Percentiles rank a stretch among this genome's conserved stretches.
Evolutionary conservation across 2,113 vertebrate genomes (phyloP).

Genomic region (Oryzias celebensis): DNA sequence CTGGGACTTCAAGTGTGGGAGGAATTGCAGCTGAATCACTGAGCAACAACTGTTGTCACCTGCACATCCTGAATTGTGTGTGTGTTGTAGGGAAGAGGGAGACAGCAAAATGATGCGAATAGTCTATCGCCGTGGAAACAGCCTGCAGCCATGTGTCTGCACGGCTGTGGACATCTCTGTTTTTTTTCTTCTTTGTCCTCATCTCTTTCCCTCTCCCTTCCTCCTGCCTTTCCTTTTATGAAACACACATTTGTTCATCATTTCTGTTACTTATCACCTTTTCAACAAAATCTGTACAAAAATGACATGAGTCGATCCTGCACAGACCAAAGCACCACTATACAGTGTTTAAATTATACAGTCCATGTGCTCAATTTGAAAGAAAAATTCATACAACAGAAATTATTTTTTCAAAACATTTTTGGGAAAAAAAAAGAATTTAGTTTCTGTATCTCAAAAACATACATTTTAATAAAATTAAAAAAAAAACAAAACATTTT

Average conservation of each 20-base stretch:
- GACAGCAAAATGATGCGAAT: slow-evolving; percentile 38
- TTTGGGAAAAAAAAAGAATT: too few relatives aligned
- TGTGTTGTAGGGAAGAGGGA: slow-evolving; percentile 1
- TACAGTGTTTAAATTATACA: too few relatives aligned
- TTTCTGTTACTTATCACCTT: not conserved
- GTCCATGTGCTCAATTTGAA: too few relatives aligned
- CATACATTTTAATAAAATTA: too few relatives aligned
- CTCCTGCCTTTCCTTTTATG: not conserved
- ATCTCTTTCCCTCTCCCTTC: not conserved
- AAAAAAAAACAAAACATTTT: too few relatives aligned
- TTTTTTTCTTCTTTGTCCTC: slow-evolving; percentile 12
- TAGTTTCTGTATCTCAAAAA: too few relatives aligned
- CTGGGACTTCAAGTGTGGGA: too few relatives aligned
- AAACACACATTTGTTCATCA: not conserved
- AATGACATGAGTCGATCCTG: too few relatives aligned
- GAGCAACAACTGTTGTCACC: slow-evolving; percentile 50
- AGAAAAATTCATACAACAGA: too few relatives aligned
- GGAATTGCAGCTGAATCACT: slow-evolving; percentile 30
- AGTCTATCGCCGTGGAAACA: slow-evolving; percentile 59
- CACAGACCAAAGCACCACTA: too few relatives aligned
- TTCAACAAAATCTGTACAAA: not conserved
- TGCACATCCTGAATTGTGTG: slow-evolving; percentile 21
- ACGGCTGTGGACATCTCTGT: slow-evolving; percentile 26
- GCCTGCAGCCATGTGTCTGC: slow-evolving; percentile 44
- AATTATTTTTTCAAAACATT: too few relatives aligned